Evolutionary conservation across 2,797 vertebrate species (phyloP).

Genomic region (Coendou prehensilis): DNA sequence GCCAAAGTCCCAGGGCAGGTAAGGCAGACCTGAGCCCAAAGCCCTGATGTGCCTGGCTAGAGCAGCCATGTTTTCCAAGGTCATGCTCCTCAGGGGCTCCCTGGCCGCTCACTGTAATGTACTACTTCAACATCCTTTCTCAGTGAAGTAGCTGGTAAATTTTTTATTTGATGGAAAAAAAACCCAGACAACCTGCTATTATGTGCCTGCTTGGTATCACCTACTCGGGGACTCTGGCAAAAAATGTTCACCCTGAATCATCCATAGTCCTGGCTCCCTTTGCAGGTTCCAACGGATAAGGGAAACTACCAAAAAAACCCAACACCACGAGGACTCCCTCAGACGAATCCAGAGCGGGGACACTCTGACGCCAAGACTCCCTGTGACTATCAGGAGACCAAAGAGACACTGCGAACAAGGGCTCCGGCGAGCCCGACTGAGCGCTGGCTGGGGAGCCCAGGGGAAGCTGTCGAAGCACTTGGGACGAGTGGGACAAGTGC

Average conservation of each 20-base stretch:
- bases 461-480: neutral
- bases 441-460: neutral
- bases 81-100: neutral
- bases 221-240: neutral
- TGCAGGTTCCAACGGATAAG: neutral
- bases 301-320: neutral
- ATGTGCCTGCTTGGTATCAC: neutral
- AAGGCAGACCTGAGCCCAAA: neutral
- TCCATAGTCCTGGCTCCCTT: neutral
- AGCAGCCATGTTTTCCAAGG: neutral
- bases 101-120: neutral
- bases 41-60: neutral
- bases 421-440: neutral
- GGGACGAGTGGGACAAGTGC: neutral
- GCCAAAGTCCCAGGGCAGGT: neutral
- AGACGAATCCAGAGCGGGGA: neutral
- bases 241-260: conserved; percentile 32
- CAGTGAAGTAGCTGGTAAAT: neutral
- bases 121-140: neutral
- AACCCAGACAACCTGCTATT: neutral
- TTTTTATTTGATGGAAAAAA: neutral
- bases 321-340: neutral
- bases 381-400: neutral
- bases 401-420: neutral
- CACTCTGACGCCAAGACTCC: neutral